These are phyloP conservation scores for Scopus umbretta DNA, from an alignment of 2,113 vertebrate genomes.

Conservation along the genomic window DNA sequence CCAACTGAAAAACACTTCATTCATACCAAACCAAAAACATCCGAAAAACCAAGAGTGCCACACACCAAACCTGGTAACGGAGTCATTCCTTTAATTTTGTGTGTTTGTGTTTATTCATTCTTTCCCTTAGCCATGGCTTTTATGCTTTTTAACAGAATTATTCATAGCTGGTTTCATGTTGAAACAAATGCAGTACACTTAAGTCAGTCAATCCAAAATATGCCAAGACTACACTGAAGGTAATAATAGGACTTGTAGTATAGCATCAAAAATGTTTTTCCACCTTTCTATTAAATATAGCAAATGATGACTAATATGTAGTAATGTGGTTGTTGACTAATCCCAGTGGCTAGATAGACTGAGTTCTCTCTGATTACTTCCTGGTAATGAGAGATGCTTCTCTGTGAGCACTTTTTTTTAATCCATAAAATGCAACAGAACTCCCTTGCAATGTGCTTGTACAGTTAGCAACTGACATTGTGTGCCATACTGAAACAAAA, in stretches of 20 bases:
- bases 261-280: neutral
- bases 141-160: neutral
- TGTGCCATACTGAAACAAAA: neutral
- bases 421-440: neutral
- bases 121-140: neutral
- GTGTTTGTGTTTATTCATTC: neutral
- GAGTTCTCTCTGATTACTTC: neutral
- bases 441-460: neutral
- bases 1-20: slow-evolving; percentile 56
- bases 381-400: neutral
- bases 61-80: slow-evolving; percentile 69
- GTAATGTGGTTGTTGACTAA: neutral
- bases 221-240: neutral
- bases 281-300: neutral
- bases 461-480: neutral
- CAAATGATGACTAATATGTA: neutral
- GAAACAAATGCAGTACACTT: neutral
- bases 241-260: neutral
- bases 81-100: neutral
- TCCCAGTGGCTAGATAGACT: neutral
- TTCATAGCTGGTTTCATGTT: neutral
- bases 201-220: neutral
- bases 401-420: neutral
- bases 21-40: slow-evolving; percentile 65
- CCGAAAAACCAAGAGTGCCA: slow-evolving; percentile 51